Percentiles rank a stretch among this genome's conserved stretches.
phyloP scores from a whole-genome alignment of 2,113 vertebrate species.

The Psettodes erumei region DNA sequence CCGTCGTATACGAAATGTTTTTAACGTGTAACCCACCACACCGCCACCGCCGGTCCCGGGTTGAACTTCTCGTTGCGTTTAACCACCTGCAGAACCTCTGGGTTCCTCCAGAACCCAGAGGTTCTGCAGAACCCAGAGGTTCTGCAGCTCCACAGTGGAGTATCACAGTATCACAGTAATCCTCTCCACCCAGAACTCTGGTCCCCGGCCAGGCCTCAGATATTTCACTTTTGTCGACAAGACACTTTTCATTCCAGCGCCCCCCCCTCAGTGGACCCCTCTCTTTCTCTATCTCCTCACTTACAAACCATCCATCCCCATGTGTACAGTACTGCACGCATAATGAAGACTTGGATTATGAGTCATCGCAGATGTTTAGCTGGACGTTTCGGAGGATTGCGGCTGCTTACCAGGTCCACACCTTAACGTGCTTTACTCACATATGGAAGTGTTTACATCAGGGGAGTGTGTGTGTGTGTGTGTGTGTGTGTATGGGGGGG shows the following conservation, averaged over 20 bases:
- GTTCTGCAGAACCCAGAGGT: slow-evolving; percentile 35
- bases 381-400: no score
- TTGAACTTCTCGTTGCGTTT: no score
- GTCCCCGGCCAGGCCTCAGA: slow-evolving; percentile 73
- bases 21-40: no score
- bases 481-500: no score
- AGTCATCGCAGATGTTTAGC: slow-evolving; percentile 74
- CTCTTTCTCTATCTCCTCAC: slow-evolving; percentile 57
- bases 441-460: slow-evolving; percentile 79
- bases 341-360: slow-evolving; percentile 50
- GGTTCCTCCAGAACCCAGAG: slow-evolving; percentile 37
- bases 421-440: slow-evolving; percentile 52
- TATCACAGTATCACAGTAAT: slow-evolving; percentile 73
- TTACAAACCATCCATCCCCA: slow-evolving; percentile 73
- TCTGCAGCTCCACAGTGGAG: slow-evolving; percentile 48
- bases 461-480: no score
- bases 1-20: no score
- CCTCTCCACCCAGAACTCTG: slow-evolving; percentile 62
- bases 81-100: slow-evolving; percentile 39
- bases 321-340: slow-evolving; percentile 59
- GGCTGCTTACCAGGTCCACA: no score
- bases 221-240: slow-evolving; percentile 78
- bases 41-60: no score
- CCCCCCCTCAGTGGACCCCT: slow-evolving; percentile 43
- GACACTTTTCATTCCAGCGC: slow-evolving; percentile 75